A percentile compares a stretch with the other conserved stretches of the same genome.
These are phyloP conservation scores for Neocrepidodera transversa DNA, from an alignment of 2,888 invertebrate species.

Conservation along the genomic window DNA sequence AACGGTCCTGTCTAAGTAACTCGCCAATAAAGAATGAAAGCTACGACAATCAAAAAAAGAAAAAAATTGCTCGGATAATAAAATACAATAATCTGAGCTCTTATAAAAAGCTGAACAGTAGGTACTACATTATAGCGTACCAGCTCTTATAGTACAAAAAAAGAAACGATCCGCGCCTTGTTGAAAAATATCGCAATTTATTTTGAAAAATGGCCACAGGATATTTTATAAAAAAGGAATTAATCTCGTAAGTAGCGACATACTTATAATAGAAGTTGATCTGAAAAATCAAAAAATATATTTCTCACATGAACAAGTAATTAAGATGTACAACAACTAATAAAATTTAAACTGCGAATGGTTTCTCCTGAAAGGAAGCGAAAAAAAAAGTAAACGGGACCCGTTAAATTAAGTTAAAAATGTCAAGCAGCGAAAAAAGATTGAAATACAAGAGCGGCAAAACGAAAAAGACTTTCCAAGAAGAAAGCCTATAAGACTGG, in stretches of 20 bases:
- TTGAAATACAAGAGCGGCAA: constrained; percentile 47
- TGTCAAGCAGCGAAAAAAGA: constrained; percentile 53
- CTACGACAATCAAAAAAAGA: background rate
- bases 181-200: background rate
- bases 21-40: background rate
- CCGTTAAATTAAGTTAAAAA: constrained; percentile 59
- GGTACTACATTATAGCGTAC: background rate
- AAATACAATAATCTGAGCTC: background rate
- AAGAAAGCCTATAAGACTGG: constrained; percentile 44
- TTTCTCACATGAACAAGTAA: no score
- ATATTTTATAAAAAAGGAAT: no score
- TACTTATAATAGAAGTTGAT: no score
- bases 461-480: constrained; percentile 55
- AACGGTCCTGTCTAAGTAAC: background rate
- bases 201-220: background rate
- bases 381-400: constrained; percentile 27
- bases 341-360: constrained; percentile 2
- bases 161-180: background rate
- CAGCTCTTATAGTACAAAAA: background rate
- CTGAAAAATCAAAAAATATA: no score
- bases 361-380: background rate
- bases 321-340: constrained; percentile 1
- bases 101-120: background rate
- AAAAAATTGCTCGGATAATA: background rate
- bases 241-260: no score